Evolutionary conservation across 2,797 vertebrate species (phyloP).

Genomic region (Lerista edwardsae): DNA sequence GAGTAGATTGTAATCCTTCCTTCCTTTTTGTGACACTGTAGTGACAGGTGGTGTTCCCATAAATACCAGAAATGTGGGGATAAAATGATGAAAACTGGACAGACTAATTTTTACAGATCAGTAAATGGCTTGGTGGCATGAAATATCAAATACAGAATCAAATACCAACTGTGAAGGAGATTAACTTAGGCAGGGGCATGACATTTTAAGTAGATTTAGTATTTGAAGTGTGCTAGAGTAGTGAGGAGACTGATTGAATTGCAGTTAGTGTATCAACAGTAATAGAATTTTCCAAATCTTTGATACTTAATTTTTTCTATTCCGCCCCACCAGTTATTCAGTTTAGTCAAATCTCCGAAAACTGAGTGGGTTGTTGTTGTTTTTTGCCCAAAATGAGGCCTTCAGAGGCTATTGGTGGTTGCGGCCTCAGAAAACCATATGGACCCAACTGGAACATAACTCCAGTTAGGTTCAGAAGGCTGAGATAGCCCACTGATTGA

Average conservation of each 20-base stretch:
- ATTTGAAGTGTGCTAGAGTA: conserved; percentile 45
- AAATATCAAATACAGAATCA: conserved; percentile 56
- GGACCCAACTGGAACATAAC: too few species aligned
- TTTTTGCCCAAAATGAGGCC: not conserved
- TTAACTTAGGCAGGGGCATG: conserved; percentile 32
- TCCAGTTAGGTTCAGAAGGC: too few species aligned
- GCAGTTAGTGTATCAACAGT: conserved; percentile 44
- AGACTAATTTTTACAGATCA: conserved; percentile 45
- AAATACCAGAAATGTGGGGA: conserved; percentile 19
- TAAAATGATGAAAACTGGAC: conserved; percentile 41
- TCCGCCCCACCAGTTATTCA: not conserved
- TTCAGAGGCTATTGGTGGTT: too few species aligned
- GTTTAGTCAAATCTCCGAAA: too few species aligned
- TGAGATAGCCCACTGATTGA: too few species aligned
- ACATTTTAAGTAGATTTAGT: conserved; percentile 55
- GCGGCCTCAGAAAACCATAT: too few species aligned
- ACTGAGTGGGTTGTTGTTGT: too few species aligned
- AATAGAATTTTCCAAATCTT: not conserved
- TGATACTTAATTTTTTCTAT: not conserved
- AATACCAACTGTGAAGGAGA: conserved; percentile 42
- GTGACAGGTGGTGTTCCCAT: conserved; percentile 18
- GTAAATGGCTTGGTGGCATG: conserved; percentile 24
- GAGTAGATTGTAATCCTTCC: conserved; percentile 4
- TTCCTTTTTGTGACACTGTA: conserved; percentile 14
- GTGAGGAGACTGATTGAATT: conserved; percentile 51